A percentile compares a stretch with the other conserved stretches of the same genome.
These are phyloP conservation scores for Thalassaphorura encarpata DNA, from an alignment of 1,140 invertebrate genomes.

Conservation along the genomic window DNA sequence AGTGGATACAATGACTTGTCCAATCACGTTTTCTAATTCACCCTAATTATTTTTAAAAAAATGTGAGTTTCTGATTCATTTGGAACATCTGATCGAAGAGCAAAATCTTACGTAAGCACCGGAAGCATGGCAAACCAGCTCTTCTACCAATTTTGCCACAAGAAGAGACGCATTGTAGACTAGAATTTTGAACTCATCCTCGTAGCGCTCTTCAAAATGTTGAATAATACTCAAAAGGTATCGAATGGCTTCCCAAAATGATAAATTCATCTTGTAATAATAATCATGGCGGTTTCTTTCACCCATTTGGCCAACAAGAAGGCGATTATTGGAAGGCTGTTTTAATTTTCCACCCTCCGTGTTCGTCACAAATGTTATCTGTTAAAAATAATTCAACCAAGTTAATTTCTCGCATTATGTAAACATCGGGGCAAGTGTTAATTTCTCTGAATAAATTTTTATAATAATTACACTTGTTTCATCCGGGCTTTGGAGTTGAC, in stretches of 20 bases:
- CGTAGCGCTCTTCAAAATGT: slow-evolving; percentile 58
- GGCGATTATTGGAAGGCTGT: slow-evolving; percentile 21
- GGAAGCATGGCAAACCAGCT: slow-evolving; percentile 69
- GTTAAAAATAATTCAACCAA: too few species aligned
- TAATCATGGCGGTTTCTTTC: slow-evolving; percentile 18
- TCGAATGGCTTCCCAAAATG: slow-evolving; percentile 74
- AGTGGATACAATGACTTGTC: slow-evolving; percentile 65
- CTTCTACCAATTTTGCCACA: slow-evolving; percentile 71
- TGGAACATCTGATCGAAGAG: slow-evolving; percentile 9
- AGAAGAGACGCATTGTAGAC: slow-evolving; percentile 77
- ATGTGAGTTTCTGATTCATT: background rate
- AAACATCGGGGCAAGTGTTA: too few species aligned
- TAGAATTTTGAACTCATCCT: slow-evolving; percentile 48
- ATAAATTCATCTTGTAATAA: slow-evolving; percentile 43
- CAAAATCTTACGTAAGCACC: slow-evolving; percentile 46
- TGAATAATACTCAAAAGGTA: slow-evolving; percentile 68
- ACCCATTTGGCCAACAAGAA: slow-evolving; percentile 30
- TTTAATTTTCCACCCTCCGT: slow-evolving; percentile 29
- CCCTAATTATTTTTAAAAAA: slow-evolving; percentile 17
- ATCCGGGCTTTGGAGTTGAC: slow-evolving; percentile 20
- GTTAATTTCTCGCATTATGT: background rate
- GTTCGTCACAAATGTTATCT: slow-evolving; percentile 27
- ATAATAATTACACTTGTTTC: slow-evolving; percentile 25
- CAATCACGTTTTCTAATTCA: slow-evolving; percentile 41
- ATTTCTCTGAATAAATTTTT: too few species aligned